Conservation (phyloP, 2,888 invertebrate genomes). For the Hoplodrina ambigua region DNA sequence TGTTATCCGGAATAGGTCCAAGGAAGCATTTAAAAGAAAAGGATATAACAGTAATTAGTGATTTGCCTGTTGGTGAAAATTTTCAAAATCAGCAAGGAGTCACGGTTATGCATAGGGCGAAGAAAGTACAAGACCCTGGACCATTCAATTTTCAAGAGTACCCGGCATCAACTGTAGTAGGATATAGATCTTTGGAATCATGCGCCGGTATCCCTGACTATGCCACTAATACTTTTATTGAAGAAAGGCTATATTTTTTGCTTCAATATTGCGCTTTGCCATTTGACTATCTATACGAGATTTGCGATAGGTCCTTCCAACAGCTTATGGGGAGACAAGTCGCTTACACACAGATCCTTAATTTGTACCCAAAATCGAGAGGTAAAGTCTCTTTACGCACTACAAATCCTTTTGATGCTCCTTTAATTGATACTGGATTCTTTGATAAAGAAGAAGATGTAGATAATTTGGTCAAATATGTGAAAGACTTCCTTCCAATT, state of each 20-base stretch:
- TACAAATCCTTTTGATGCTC: conserved; percentile 60
- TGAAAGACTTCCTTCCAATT: conserved; percentile 65
- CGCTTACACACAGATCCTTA: conserved; percentile 36
- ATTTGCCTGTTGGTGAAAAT: conserved; percentile 80
- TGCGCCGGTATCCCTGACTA: conserved; percentile 30
- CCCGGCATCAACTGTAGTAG: background rate
- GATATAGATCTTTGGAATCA: conserved; percentile 24
- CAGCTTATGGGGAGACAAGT: conserved; percentile 9
- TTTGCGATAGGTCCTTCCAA: conserved; percentile 10
- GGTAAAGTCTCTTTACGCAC: conserved; percentile 65
- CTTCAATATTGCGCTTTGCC: conserved; percentile 22
- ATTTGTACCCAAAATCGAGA: conserved; percentile 65
- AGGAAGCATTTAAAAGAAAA: conserved; percentile 68
- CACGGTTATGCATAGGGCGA: conserved; percentile 13
- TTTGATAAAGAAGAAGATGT: conserved; percentile 65
- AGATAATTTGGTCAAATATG: conserved; percentile 62
- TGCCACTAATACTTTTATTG: conserved; percentile 11
- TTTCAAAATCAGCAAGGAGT: conserved; percentile 24
- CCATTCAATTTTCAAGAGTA: conserved; percentile 15
- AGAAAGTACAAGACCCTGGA: background rate
- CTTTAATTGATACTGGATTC: conserved; percentile 61
- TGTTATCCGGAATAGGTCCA: conserved; percentile 84
- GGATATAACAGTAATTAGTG: conserved; percentile 71
- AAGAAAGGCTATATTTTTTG: background rate
- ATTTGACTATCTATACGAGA: conserved; percentile 10